These are phyloP conservation scores for Heliconius eleuchia DNA, from an alignment of 1,140 invertebrate genomes.

Conservation along the genomic window DNA sequence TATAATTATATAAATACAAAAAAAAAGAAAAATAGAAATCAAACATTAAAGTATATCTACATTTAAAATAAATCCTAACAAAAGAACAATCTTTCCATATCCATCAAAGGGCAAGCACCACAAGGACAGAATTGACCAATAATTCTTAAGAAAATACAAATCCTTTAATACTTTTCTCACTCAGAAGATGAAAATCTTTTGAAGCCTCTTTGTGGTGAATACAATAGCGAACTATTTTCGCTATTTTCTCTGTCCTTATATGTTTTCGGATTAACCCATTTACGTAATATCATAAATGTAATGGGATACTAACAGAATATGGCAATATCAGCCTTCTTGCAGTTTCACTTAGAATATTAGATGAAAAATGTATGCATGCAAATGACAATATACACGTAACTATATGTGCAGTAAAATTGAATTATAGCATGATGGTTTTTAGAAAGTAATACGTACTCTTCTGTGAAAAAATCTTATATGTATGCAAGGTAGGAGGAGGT, in stretches of 20 bases:
- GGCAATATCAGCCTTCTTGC: background rate
- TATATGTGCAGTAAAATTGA: background rate
- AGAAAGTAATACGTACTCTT: background rate
- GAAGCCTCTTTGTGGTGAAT: constrained; percentile 32
- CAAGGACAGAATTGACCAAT: constrained; percentile 56
- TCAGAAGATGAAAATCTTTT: constrained; percentile 46
- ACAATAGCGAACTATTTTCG: constrained; percentile 39
- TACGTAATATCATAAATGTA: constrained; percentile 19
- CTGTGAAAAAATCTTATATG: too few relatives aligned
- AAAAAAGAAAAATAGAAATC: background rate
- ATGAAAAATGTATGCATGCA: background rate
- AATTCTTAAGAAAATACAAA: constrained; percentile 59
- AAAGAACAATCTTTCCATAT: constrained; percentile 55
- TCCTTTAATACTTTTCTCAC: constrained; percentile 56
- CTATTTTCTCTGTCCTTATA: constrained; percentile 24
- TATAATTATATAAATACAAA: too few relatives aligned
- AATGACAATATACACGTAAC: background rate
- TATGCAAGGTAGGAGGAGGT: too few relatives aligned
- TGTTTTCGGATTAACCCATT: constrained; percentile 19
- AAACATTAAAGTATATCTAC: background rate
- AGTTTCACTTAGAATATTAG: constrained; percentile 10
- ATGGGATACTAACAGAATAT: constrained; percentile 5
- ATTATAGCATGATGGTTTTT: background rate
- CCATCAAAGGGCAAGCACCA: constrained; percentile 57
- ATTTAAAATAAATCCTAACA: constrained; percentile 37